These are phyloP conservation scores for Cyclopterus lumpus DNA, from an alignment of 2,797 vertebrate genomes.

Conservation along the genomic window DNA sequence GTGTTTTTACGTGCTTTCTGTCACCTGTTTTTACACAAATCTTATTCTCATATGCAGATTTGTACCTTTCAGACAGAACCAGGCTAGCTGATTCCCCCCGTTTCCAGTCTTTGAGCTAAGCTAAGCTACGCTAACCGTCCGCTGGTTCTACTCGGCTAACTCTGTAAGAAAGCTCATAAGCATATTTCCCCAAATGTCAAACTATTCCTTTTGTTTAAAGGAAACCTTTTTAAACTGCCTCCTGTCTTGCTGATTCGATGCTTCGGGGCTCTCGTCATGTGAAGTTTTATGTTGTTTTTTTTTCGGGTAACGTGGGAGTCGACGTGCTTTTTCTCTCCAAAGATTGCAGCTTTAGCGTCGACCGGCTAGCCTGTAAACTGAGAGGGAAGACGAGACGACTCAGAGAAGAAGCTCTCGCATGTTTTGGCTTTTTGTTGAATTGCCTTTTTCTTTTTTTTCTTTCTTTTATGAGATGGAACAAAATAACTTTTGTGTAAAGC, in stretches of 20 bases:
- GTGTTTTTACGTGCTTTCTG: neutral
- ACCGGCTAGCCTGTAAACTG: constrained; percentile 33
- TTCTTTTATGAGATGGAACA: constrained; percentile 17
- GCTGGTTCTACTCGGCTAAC: neutral
- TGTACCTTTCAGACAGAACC: neutral
- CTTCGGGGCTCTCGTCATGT: constrained; percentile 5
- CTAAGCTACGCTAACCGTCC: constrained; percentile 4
- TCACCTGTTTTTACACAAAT: neutral
- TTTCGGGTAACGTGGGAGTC: neutral
- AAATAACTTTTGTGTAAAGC: constrained; percentile 38
- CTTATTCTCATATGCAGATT: neutral
- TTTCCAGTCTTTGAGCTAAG: constrained; percentile 4
- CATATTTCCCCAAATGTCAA: constrained; percentile 33
- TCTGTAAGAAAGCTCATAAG: neutral
- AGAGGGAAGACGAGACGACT: neutral
- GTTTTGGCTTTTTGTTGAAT: constrained; percentile 33
- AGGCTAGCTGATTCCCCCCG: neutral
- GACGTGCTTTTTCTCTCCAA: constrained; percentile 37
- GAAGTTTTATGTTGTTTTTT: constrained; percentile 9
- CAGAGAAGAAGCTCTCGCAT: neutral
- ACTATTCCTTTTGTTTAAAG: neutral
- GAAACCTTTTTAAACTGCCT: constrained; percentile 39
- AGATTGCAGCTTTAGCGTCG: constrained; percentile 32
- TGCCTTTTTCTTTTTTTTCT: constrained; percentile 39
- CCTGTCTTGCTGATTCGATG: constrained; percentile 21